Evolutionary conservation across 1,140 invertebrate genomes (phyloP), one percentile per base, ranked within the genome.

Genomic region (Nephila pilipes): DNA sequence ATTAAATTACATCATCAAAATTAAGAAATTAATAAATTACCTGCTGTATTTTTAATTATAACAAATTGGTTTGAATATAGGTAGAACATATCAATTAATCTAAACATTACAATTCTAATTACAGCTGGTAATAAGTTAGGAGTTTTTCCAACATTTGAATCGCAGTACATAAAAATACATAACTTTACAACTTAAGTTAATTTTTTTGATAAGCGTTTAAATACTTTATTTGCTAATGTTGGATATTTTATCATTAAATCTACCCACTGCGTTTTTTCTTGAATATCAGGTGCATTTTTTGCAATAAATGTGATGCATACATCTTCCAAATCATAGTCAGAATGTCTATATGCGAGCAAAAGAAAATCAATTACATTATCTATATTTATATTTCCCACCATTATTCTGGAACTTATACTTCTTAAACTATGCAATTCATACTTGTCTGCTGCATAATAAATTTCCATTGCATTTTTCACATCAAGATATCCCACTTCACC

Each of bases 401-500:
- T 14, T 18, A 85, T 60, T 25, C 58, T 85, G 2, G 0, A n/a
- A 29, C 83, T 58, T 18, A 32, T 60, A 25, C 58, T 32, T 32
- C 32, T 85, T 25, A 85, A 36, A 18, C 22, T 20, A 12, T 14
- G 1, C 2, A 85, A 6, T 25, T 85, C 83, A 46, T 85, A 85
- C 29, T 85, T 85, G 25, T 85, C 83, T 1, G 54, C 25, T 18
- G 83, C 83, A 36, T 85, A 85, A 46, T 85, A 85, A 55, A 85
- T 22, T 46, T 58, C 83, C 12, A n/a, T 25, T 2, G 83, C 83
- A 16, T 8, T 58, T 16, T 57, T 22, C n/a, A 85, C 25, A 8
- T 85, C 55, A 20, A 60, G 6, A 20, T 18, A 85, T 12, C 55
- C 83, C 1, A 85, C n/a, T 20, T 36, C 38, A 14, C 83, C 83